These are phyloP conservation scores for Sceloporus tristichus DNA, from an alignment of 2,113 vertebrate species.

Conservation along the genomic window DNA sequence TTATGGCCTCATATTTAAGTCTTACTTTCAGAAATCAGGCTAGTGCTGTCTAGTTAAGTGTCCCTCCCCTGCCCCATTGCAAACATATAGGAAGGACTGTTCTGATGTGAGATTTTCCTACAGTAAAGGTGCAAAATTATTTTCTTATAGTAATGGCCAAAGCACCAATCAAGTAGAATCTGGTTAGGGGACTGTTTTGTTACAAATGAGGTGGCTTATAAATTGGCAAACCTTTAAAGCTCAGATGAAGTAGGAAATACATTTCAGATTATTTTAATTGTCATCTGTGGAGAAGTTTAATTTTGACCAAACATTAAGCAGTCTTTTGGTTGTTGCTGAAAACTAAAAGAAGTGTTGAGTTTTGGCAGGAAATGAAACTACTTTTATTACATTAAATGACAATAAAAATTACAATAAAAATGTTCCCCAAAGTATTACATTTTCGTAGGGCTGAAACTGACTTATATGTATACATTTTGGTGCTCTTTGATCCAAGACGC, in stretches of 20 bases:
- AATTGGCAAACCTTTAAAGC: neutral
- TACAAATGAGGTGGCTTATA: neutral
- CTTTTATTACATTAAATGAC: neutral
- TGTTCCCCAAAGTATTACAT: neutral
- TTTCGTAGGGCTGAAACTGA: neutral
- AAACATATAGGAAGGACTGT: neutral
- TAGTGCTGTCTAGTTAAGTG: neutral
- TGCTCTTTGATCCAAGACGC: slow-evolving; percentile 19
- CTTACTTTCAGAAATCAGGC: neutral
- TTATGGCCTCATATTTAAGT: neutral
- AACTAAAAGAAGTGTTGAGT: neutral
- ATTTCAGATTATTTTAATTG: slow-evolving; percentile 9
- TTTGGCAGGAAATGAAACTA: neutral
- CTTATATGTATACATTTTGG: slow-evolving; percentile 7
- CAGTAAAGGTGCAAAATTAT: neutral
- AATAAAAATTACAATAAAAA: neutral
- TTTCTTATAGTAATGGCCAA: neutral
- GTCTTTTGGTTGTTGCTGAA: neutral
- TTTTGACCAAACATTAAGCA: slow-evolving; percentile 1
- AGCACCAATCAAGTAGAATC: neutral
- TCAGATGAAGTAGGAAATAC: neutral
- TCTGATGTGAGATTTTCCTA: neutral
- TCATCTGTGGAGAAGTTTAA: neutral
- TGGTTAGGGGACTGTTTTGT: neutral
- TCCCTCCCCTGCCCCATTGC: neutral